Base-by-base conservation (phyloP, 2,113 vertebrate genomes). In the Epinephelus lanceolatus region DNA sequence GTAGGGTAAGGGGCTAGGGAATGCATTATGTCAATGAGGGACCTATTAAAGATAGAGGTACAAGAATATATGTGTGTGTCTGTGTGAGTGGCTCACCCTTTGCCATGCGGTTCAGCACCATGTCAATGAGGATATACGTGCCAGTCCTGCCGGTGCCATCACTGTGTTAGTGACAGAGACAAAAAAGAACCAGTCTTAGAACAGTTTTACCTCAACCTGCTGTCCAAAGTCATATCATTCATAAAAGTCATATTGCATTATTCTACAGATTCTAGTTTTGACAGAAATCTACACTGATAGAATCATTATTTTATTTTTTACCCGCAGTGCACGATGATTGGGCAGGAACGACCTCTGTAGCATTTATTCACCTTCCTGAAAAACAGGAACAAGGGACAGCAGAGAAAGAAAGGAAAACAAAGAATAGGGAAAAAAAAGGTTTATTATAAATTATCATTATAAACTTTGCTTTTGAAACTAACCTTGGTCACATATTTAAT, bases 351-450 rank as follows among this genome's bases (percentile, higher is more conserved):
- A 71, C 98, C 98, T 78, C 98, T 95, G 95, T 98, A 99, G 88
- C 98, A 99, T 94, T 99, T 99, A 94, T 99, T 99, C 91, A 99
- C 98, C 85, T 99, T 99, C 95, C 98, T 99, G 96, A 87, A 95
- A 95, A 91, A 86, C 91, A 90, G 89, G 60, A 94, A 85, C 84
- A 89, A 78, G 80, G 51, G 67, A 81, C 23, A 85, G 72, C 59
- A 76, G 73, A 70, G 76, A 77, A 77, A 81, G 73, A 86, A 74
- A 86, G 47, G 65, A 75, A 42, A 85, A 78, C 57, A 81, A 66
- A 86, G 69, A 62, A 82, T 63, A 90, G 37, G 51, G 25, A 74
- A 37, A 57, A 56, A 56, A 66, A 57, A 5, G 25, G 55, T 75
- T 81, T 33, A 68, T 59, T 87, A 65, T 53, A 52, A 56, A 71